Base-by-base conservation (phyloP, 2,797 vertebrate species). In the Stomatorhinus walkeri region DNA sequence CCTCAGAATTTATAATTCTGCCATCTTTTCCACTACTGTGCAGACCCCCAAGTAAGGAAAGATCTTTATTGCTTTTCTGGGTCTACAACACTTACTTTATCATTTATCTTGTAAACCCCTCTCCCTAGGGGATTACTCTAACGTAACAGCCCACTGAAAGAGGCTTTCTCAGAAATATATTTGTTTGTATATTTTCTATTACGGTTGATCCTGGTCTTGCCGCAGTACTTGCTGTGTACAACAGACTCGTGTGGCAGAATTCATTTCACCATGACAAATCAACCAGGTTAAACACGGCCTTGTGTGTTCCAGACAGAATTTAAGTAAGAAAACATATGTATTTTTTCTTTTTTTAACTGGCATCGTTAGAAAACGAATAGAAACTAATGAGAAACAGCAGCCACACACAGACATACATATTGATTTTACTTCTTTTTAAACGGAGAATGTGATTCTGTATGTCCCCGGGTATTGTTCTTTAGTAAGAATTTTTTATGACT, bases 111-210 rank as follows among this genome's bases (percentile, higher is more conserved):
- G 94, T 95, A 95, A 95, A 95, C 94, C 93, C 94, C 93, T 93
- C 36, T 94, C 95, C 96, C 94, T 7, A 89, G 95, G 94, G 95
- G 94, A 94, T 91, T 92, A 92, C 92, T 93, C 92, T 93, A 93
- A 93, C 93, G 91, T 93, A 94, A 93, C 94, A 94, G 94, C 94
- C 94, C 94, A 96, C 93, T 96, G 95, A 97, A 96, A 97, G 96
- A 94, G 94, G 89, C 90, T 95, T 96, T 96, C 96, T 96, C 96
- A 94, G 93, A 95, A 94, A 94, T 93, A 93, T 96, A 96, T 97
- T 97, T 96, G 96, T 96, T 97, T 97, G 96, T 96, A 97, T 97
- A 96, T 96, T 96, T 97, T 95, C 96, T 96, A 96, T 97, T 96
- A 96, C 94, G 95, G 95, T 32, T 32, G 28, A 32, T 95, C 96